Conservation (phyloP, 2,113 vertebrate genomes). For the Oncorhynchus kisutch region DNA sequence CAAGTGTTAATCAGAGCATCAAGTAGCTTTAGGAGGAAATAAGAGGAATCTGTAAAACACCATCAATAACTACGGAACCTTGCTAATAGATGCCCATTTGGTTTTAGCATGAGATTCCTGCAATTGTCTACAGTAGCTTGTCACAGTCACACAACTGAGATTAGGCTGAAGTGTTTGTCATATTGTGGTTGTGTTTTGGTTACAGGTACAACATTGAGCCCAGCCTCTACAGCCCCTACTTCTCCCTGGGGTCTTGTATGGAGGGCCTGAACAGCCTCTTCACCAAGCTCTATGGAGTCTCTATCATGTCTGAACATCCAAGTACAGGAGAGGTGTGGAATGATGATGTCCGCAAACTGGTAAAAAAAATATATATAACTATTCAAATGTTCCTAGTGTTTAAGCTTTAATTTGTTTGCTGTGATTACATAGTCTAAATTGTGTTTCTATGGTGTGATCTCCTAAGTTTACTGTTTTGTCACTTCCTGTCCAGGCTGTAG, state of each 20-base stretch:
- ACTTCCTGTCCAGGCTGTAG: constrained; percentile 80
- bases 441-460: constrained; percentile 5
- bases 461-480: not conserved
- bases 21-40: not conserved
- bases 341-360: constrained; percentile 92
- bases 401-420: not conserved
- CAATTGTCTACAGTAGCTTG: not conserved
- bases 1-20: not conserved
- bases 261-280: constrained; percentile 91
- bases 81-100: no score
- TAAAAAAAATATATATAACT: constrained; percentile 49
- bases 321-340: constrained; percentile 89
- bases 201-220: constrained; percentile 95
- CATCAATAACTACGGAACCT: no score
- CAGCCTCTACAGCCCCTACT: constrained; percentile 89
- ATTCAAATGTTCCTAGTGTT: not conserved
- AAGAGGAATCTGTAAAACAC: no score
- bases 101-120: no score
- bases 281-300: constrained; percentile 84
- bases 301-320: constrained; percentile 84
- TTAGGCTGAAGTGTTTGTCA: not conserved
- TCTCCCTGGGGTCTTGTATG: constrained; percentile 95
- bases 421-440: not conserved
- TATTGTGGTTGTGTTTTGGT: constrained; percentile 4
- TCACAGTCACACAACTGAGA: not conserved